Evolutionary conservation across 2,113 vertebrate species (phyloP).

Genomic region (Tauraco erythrolophus): DNA sequence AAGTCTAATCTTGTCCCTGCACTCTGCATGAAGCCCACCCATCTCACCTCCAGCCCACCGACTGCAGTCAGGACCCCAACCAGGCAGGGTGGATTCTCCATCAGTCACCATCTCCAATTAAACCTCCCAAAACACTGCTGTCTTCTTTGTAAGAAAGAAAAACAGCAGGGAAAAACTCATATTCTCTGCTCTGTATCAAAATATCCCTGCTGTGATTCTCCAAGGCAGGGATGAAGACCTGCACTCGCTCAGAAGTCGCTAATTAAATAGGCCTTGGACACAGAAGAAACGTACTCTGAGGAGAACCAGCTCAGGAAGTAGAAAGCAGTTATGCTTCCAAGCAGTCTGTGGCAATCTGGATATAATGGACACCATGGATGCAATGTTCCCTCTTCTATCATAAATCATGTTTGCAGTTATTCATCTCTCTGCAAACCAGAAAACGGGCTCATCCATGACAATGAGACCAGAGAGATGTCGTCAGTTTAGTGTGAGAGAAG

Average conservation of each 20-base stretch:
- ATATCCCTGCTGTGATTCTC: neutral
- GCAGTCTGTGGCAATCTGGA: neutral
- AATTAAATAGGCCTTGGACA: constrained; percentile 31
- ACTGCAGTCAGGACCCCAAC: neutral
- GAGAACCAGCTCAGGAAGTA: neutral
- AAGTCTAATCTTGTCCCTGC: neutral
- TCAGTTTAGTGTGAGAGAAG: neutral
- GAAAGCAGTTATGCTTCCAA: neutral
- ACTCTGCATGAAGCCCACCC: neutral
- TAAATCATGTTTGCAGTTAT: neutral
- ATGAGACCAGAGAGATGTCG: neutral
- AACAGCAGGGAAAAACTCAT: neutral
- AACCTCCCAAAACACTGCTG: neutral
- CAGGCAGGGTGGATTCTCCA: neutral
- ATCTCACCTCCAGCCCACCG: neutral
- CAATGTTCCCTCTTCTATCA: neutral
- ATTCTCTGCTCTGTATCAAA: constrained; percentile 6
- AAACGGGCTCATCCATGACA: neutral
- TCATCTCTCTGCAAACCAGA: neutral
- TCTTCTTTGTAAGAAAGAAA: neutral
- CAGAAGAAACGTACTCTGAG: neutral
- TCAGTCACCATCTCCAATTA: neutral
- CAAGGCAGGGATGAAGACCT: neutral
- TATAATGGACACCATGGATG: neutral
- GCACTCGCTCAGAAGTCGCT: neutral